phyloP scores from a whole-genome alignment of 2,888 invertebrate genomes.

The Belgica antarctica region DNA sequence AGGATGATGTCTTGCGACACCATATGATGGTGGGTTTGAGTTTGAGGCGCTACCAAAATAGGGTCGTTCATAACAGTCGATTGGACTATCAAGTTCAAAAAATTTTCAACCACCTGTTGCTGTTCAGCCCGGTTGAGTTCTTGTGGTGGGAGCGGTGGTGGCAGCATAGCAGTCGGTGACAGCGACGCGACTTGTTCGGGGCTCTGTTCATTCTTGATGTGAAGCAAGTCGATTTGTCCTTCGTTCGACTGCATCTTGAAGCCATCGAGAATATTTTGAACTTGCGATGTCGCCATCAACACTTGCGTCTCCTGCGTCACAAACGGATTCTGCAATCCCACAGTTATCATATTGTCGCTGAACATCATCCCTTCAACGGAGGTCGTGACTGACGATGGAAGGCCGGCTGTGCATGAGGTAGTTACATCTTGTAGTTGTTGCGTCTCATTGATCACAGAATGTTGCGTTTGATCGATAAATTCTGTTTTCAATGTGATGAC shows the following conservation, averaged over 20 bases:
- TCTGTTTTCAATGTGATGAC: constrained; percentile 24
- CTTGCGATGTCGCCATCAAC: constrained; percentile 5
- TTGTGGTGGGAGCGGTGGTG: not conserved
- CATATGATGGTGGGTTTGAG: constrained; percentile 49
- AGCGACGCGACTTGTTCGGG: not conserved
- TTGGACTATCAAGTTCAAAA: constrained; percentile 34
- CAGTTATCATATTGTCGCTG: constrained; percentile 4
- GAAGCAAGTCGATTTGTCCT: not conserved
- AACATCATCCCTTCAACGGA: constrained; percentile 24
- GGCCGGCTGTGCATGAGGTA: not conserved
- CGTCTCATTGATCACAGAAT: not conserved
- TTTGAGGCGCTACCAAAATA: not conserved
- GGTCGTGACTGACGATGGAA: not conserved
- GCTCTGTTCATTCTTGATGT: constrained; percentile 33
- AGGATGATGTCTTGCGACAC: constrained; percentile 55
- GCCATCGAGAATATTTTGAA: constrained; percentile 20
- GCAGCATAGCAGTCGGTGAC: not conserved
- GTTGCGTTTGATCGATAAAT: constrained; percentile 15
- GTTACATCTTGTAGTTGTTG: not conserved
- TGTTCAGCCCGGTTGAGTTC: not conserved
- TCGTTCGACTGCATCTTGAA: constrained; percentile 5
- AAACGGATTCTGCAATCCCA: not conserved
- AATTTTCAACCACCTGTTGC: constrained; percentile 38
- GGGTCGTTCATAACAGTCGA: constrained; percentile 25
- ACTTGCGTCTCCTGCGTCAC: not conserved